Evolutionary conservation across 1,140 invertebrate genomes (phyloP).

Genomic region (Drosophila biarmipes): DNA sequence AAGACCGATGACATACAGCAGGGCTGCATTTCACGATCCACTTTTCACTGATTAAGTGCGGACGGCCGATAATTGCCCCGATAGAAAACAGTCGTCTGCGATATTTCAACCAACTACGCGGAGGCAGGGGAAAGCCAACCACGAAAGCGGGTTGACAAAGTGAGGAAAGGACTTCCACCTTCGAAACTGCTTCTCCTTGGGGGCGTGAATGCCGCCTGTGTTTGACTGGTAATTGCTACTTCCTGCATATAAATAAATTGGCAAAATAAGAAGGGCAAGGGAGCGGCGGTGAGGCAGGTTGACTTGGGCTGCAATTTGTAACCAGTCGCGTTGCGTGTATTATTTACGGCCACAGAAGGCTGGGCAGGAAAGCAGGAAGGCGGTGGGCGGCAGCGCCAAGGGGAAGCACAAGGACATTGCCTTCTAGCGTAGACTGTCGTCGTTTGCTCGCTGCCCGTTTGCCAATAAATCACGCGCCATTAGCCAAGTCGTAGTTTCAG

Average conservation of each 20-base stretch:
- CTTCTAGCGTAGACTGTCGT: slow-evolving; percentile 59
- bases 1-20: slow-evolving; percentile 24
- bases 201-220: slow-evolving; percentile 46
- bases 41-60: slow-evolving; percentile 20
- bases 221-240: slow-evolving; percentile 75
- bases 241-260: slow-evolving; percentile 69
- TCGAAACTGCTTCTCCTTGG: slow-evolving; percentile 13
- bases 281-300: slow-evolving; percentile 27
- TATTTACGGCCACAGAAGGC: slow-evolving; percentile 64
- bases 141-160: slow-evolving; percentile 44
- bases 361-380: background rate
- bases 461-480: slow-evolving; percentile 81
- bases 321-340: slow-evolving; percentile 76
- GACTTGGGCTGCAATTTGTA: slow-evolving; percentile 75
- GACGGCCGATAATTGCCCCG: slow-evolving; percentile 27
- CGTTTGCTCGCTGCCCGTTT: slow-evolving; percentile 43
- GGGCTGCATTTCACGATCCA: slow-evolving; percentile 13
- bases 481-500: slow-evolving; percentile 55
- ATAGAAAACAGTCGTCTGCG: slow-evolving; percentile 29
- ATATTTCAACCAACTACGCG: slow-evolving; percentile 57
- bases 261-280: slow-evolving; percentile 42
- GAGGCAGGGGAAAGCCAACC: slow-evolving; percentile 30
- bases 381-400: slow-evolving; percentile 7
- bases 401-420: slow-evolving; percentile 43
- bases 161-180: slow-evolving; percentile 22